These are phyloP conservation scores for Drosophila nigromelanica DNA, from an alignment of 1,140 invertebrate species.

Conservation along the genomic window DNA sequence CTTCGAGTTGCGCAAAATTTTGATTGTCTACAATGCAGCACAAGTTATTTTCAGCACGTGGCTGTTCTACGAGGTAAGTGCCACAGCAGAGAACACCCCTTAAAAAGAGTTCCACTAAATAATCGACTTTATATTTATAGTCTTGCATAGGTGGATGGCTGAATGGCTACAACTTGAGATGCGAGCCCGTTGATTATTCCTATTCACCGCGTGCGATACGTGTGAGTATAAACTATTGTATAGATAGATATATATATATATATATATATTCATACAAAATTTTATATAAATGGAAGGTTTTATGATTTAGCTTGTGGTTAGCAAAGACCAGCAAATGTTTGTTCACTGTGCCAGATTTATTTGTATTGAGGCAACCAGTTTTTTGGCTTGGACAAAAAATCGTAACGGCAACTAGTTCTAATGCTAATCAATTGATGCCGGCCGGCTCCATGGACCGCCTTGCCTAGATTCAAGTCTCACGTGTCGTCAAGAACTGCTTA, in stretches of 20 bases:
- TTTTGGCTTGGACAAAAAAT: slow-evolving; percentile 31
- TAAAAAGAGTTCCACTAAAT: slow-evolving; percentile 5
- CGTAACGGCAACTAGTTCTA: slow-evolving; percentile 60
- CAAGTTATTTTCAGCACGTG: slow-evolving; percentile 94
- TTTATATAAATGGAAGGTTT: slow-evolving; percentile 17
- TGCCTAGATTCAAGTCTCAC: slow-evolving; percentile 44
- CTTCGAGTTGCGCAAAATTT: slow-evolving; percentile 90
- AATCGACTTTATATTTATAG: slow-evolving; percentile 56
- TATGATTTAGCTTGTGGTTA: slow-evolving; percentile 3
- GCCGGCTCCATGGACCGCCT: slow-evolving; percentile 30
- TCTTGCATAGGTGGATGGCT: slow-evolving; percentile 89
- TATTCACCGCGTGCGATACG: slow-evolving; percentile 89
- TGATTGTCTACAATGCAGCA: slow-evolving; percentile 94
- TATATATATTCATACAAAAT: slow-evolving; percentile 4
- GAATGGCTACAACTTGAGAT: slow-evolving; percentile 91
- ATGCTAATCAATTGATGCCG: slow-evolving; percentile 69
- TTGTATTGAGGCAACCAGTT: slow-evolving; percentile 68
- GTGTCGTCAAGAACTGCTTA: slow-evolving; percentile 39
- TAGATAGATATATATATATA: slow-evolving; percentile 22
- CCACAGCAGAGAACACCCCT: not conserved
- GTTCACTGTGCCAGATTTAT: slow-evolving; percentile 61
- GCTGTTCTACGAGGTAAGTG: slow-evolving; percentile 92
- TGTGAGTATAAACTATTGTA: slow-evolving; percentile 86
- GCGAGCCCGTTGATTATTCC: slow-evolving; percentile 96
- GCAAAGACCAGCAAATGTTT: slow-evolving; percentile 40